phyloP scores from a whole-genome alignment of 53 echinoderm and acorn worm genomes.

The Luidia sarsii region DNA sequence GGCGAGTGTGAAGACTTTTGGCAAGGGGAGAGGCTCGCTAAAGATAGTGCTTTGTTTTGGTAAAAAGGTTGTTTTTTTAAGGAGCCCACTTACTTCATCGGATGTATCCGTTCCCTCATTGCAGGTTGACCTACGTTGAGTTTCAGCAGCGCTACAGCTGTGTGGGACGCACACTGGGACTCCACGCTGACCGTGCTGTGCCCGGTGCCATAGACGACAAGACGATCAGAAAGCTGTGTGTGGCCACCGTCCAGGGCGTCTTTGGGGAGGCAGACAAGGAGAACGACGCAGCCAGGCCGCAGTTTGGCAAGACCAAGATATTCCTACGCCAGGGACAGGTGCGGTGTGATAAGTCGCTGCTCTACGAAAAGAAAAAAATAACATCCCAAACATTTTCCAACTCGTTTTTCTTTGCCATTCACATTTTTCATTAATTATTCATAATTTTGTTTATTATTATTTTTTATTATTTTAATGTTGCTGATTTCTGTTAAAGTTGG shows the following conservation, averaged over 20 bases:
- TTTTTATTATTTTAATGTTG: too few species aligned
- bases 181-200: background rate
- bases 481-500: slow-evolving; percentile 70
- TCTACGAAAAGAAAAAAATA: background rate
- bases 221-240: slow-evolving; percentile 18
- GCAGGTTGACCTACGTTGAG: slow-evolving; percentile 69
- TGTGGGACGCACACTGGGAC: slow-evolving; percentile 11
- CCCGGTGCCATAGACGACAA: background rate
- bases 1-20: too few species aligned
- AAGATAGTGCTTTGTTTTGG: too few species aligned
- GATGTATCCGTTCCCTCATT: too few species aligned
- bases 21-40: too few species aligned
- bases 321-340: slow-evolving; percentile 88
- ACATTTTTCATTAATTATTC: background rate
- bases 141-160: slow-evolving; percentile 68
- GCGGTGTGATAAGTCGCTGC: background rate
- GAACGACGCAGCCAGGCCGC: slow-evolving; percentile 50
- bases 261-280: slow-evolving; percentile 79
- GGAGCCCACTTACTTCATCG: too few species aligned
- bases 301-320: slow-evolving; percentile 84
- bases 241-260: slow-evolving; percentile 54
- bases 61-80: too few species aligned
- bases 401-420: background rate
- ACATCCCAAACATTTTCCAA: background rate
- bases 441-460: background rate